Evolutionary conservation across 1,140 invertebrate genomes (phyloP), one percentile per base, ranked within the genome.

Genomic region (Acromyrmex heyeri): DNA sequence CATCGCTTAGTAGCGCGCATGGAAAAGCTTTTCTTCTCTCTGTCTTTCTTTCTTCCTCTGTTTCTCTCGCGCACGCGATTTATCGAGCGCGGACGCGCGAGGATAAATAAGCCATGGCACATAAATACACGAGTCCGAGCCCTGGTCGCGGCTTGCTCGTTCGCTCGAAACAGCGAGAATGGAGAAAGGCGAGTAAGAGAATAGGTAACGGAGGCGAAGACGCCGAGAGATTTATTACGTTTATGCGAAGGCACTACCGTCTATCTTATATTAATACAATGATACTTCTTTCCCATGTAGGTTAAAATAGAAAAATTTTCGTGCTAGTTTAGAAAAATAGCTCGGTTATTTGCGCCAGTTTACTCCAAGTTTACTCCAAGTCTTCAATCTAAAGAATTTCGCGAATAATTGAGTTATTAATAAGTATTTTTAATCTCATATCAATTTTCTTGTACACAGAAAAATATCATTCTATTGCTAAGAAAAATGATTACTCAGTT

Each of bases 81-180:
- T 87, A 86, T 87, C 62, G 82, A 55, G 48, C 70, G 69, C 64
- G 82, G 48, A 78, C 73, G 82, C 59, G 83, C 61, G 55, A 76
- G 73, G 34, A 87, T 87, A 87, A 87, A 87, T 87, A 87, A 87
- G 75, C 81, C 75, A 86, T 85, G 72, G 70, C 82, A 77, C 82
- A 76, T 87, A 87, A 87, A 87, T 87, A 85, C 70, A 85, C 82
- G 72, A 50, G 65, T 83, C 79, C 79, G 14, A 61, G 79, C 55
- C 27, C 55, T 61, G 83, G 82, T 24, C 82, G 59, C n/a, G 21
- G 70, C 38, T 83, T 16, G 57, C 24, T 59, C 59, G 50, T 24
- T 48, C 50, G 44, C 70, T 85, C 14, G 59, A 85, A 85, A 78
- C 78, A 79, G 61, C 72, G 50, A 77, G 83, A 55, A 81, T 30